A percentile compares a stretch with the other conserved stretches of the same genome.
phyloP scores from a whole-genome alignment of 92 coral and sea anemone genomes.

The Zoanthus gigantus region DNA sequence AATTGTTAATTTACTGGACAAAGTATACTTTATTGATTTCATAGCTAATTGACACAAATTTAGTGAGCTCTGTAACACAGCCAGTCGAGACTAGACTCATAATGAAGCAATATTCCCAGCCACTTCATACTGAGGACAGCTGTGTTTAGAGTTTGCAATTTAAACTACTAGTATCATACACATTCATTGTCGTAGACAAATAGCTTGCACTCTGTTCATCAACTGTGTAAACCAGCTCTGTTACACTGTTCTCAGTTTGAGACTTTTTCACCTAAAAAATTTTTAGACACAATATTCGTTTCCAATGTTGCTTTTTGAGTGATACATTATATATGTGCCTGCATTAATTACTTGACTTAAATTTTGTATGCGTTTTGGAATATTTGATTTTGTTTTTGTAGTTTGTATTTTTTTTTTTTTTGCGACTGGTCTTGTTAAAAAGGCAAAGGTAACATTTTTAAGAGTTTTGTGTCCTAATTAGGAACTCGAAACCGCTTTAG shows the following conservation, averaged over 20 bases:
- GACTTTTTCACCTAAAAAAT: neutral
- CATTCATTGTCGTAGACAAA: slow-evolving; percentile 27
- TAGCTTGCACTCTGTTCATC: neutral
- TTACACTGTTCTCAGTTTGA: neutral
- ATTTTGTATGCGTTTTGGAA: neutral
- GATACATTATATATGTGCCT: neutral
- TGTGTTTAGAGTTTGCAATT: neutral
- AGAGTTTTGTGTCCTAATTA: neutral
- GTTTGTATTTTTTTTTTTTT: neutral
- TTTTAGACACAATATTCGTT: neutral
- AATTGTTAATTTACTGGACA: slow-evolving; percentile 22
- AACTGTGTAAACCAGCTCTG: neutral
- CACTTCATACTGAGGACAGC: neutral
- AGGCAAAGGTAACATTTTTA: neutral
- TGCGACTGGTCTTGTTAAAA: neutral
- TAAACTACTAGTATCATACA: neutral
- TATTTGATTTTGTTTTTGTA: neutral
- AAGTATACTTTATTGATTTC: neutral
- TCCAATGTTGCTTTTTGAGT: neutral
- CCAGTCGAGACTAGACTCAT: neutral
- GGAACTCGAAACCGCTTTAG: neutral
- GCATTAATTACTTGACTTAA: neutral
- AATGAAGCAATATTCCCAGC: neutral
- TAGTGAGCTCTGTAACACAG: neutral
- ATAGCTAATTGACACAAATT: slow-evolving; percentile 1